These are phyloP conservation scores for Clarias pachynema DNA, from an alignment of 2,797 vertebrate genomes.

Conservation along the genomic window DNA sequence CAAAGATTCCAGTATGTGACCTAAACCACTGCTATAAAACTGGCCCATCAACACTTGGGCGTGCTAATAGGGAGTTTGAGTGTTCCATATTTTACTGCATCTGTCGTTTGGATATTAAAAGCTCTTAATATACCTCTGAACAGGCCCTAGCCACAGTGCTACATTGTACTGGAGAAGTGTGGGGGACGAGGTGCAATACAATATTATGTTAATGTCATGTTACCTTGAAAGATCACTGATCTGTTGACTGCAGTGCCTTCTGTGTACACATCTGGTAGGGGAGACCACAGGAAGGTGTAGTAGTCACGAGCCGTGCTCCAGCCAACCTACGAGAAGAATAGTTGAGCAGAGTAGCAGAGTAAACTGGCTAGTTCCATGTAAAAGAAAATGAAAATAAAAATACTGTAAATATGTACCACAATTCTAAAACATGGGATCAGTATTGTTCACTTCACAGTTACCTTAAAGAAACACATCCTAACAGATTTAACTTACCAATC, in stretches of 20 bases:
- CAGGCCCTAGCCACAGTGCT: conserved; percentile 36
- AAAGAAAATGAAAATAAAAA: background rate
- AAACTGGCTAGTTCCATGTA: background rate
- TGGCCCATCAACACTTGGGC: conserved; percentile 53
- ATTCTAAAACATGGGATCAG: background rate
- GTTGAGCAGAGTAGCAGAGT: background rate
- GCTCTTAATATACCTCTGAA: conserved; percentile 57
- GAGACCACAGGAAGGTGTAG: conserved; percentile 99
- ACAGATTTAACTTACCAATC: background rate
- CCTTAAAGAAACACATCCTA: background rate
- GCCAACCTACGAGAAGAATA: conserved; percentile 83
- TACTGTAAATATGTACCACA: background rate
- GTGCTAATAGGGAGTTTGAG: conserved; percentile 52
- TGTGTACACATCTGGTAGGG: conserved; percentile 89
- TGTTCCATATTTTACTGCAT: conserved; percentile 55
- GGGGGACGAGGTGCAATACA: background rate
- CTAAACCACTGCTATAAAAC: conserved; percentile 48
- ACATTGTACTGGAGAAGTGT: background rate
- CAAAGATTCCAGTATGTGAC: conserved; percentile 46
- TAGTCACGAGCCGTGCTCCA: conserved; percentile 99
- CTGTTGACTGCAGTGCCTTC: conserved; percentile 91
- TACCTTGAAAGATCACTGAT: conserved; percentile 95
- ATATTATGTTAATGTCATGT: conserved; percentile 49
- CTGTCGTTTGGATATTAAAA: conserved; percentile 56
- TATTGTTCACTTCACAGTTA: background rate